phyloP scores from a whole-genome alignment of 2,888 invertebrate species.

The Onthophagus sagittarius region DNA sequence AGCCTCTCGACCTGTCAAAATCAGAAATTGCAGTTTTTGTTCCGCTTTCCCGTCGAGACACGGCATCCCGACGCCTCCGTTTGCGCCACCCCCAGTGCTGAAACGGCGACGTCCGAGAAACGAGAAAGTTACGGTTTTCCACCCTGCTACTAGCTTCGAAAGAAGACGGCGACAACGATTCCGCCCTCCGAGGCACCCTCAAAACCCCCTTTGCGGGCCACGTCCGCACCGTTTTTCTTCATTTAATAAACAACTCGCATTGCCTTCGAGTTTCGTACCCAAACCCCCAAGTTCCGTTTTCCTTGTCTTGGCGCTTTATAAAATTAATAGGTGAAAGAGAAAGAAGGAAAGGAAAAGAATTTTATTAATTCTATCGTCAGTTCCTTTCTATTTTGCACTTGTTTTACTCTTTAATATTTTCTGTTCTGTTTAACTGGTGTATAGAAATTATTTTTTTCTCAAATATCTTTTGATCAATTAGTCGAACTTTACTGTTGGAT shows the following conservation, averaged over 20 bases:
- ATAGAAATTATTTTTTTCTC: not conserved
- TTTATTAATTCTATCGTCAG: not conserved
- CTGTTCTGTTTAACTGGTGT: not conserved
- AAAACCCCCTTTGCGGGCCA: not conserved
- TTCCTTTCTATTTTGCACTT: not conserved
- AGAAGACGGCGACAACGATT: not conserved
- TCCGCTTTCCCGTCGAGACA: slow-evolving; percentile 8
- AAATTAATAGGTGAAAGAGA: not conserved
- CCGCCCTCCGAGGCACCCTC: not conserved
- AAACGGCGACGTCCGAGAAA: not conserved
- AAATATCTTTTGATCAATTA: not conserved
- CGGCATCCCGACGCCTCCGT: not conserved
- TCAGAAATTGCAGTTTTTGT: slow-evolving; percentile 29
- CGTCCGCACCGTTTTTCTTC: slow-evolving; percentile 8
- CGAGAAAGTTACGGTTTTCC: not conserved
- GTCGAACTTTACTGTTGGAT: not conserved
- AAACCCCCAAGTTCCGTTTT: not conserved
- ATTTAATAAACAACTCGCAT: slow-evolving; percentile 9
- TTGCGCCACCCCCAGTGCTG: not conserved
- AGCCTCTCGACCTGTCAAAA: slow-evolving; percentile 26
- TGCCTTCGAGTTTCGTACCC: not conserved
- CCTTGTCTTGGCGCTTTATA: not conserved
- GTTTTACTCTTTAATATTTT: not conserved
- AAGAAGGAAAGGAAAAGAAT: not conserved
- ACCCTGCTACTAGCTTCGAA: not conserved